These are phyloP conservation scores for Busseola fusca DNA, from an alignment of 2,888 invertebrate genomes.

Conservation along the genomic window DNA sequence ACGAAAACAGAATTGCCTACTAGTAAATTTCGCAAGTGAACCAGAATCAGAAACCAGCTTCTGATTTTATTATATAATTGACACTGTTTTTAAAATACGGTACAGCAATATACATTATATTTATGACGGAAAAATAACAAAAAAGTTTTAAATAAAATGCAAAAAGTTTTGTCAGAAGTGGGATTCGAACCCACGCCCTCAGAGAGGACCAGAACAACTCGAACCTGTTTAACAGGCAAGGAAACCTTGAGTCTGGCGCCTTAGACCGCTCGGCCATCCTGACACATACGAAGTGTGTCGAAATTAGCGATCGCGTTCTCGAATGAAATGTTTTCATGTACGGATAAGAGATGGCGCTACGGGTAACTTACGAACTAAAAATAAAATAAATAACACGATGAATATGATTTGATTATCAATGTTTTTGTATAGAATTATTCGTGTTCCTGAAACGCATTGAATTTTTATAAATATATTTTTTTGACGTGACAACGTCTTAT, in stretches of 20 bases:
- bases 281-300: slow-evolving; percentile 77
- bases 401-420: background rate
- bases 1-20: slow-evolving; percentile 3
- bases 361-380: slow-evolving; percentile 1
- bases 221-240: slow-evolving; percentile 91
- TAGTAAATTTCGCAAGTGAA: slow-evolving; percentile 23
- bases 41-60: slow-evolving; percentile 9
- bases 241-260: slow-evolving; percentile 91
- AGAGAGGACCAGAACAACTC: slow-evolving; percentile 92
- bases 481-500: too few relatives aligned
- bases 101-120: background rate
- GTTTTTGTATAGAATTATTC: background rate
- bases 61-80: slow-evolving; percentile 29
- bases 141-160: slow-evolving; percentile 49
- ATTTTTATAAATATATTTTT: background rate
- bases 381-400: slow-evolving; percentile 1
- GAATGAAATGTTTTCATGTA: slow-evolving; percentile 29
- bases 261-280: slow-evolving; percentile 97
- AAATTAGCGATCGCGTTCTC: slow-evolving; percentile 68
- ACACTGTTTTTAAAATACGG: slow-evolving; percentile 13
- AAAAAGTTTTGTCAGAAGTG: slow-evolving; percentile 92
- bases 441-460: background rate
- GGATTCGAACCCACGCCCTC: slow-evolving; percentile 95
- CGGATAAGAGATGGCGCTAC: slow-evolving; percentile 70
- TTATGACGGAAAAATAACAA: slow-evolving; percentile 21